These are phyloP conservation scores for Phalacrocorax carbo DNA, from an alignment of 2,113 vertebrate species.

Conservation along the genomic window DNA sequence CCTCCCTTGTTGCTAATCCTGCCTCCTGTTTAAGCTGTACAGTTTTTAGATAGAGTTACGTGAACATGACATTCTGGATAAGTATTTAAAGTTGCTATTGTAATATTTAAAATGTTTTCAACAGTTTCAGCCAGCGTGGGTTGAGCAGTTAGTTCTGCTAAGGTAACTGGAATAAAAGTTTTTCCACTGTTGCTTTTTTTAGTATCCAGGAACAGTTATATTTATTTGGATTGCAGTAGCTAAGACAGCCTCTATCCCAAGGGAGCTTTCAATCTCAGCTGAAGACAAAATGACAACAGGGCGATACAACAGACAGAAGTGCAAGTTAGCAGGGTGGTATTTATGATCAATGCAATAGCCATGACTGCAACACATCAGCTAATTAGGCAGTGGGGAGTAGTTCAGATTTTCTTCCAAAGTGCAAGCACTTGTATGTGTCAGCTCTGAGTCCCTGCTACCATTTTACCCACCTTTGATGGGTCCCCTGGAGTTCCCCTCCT, in stretches of 20 bases:
- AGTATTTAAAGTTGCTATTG: background rate
- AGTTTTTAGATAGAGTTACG: background rate
- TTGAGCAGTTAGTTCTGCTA: background rate
- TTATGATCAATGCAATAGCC: background rate
- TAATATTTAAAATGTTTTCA: background rate
- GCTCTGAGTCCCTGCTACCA: background rate
- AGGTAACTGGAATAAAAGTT: background rate
- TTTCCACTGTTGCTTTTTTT: background rate
- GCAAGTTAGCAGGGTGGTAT: background rate
- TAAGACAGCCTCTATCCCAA: background rate
- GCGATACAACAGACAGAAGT: background rate
- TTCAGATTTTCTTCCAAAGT: constrained; percentile 23
- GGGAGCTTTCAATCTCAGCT: background rate
- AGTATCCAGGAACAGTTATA: background rate
- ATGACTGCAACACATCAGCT: constrained; percentile 1
- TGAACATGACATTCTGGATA: background rate
- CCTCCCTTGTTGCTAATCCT: background rate
- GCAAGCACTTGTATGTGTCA: constrained; percentile 1
- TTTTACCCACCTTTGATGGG: background rate
- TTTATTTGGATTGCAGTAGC: background rate
- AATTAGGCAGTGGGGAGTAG: constrained; percentile 33
- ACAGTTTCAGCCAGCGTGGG: background rate
- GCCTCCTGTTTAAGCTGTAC: background rate
- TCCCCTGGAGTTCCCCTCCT: background rate
- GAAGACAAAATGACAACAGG: background rate